Percentiles rank a stretch among this genome's conserved stretches.
These are phyloP conservation scores for Rosalia funebris DNA, from an alignment of 2,888 invertebrate species.

Conservation along the genomic window DNA sequence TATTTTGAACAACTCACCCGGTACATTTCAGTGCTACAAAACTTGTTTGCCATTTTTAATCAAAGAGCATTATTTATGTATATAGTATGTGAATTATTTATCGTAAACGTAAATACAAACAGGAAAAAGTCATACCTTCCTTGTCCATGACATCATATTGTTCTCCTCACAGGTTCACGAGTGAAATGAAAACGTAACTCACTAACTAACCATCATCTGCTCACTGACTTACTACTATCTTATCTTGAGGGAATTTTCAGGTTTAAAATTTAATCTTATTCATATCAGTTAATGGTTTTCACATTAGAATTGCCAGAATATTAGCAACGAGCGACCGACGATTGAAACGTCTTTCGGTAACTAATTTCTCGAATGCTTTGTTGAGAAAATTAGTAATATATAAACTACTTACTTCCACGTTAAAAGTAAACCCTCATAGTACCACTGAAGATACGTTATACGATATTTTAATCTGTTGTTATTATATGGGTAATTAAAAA, in stretches of 20 bases:
- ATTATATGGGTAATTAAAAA: too few relatives aligned
- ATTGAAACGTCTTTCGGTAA: too few relatives aligned
- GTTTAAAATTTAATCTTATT: constrained; percentile 13
- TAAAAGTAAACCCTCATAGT: too few relatives aligned
- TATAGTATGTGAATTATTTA: neutral
- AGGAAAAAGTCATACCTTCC: constrained; percentile 26
- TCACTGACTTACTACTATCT: neutral
- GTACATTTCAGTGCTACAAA: constrained; percentile 5
- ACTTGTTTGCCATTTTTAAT: constrained; percentile 14
- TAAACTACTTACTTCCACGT: too few relatives aligned
- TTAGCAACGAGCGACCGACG: neutral
- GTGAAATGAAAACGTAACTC: neutral
- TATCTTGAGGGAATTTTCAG: constrained; percentile 4
- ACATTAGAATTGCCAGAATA: constrained; percentile 6
- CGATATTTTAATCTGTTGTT: too few relatives aligned
- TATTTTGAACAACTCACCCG: too few relatives aligned
- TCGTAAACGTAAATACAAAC: constrained; percentile 16
- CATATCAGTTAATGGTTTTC: constrained; percentile 1
- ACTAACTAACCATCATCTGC: neutral
- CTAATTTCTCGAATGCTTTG: too few relatives aligned
- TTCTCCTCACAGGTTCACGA: neutral
- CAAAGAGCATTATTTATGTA: constrained; percentile 6
- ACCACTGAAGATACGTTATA: too few relatives aligned
- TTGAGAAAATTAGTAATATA: too few relatives aligned
- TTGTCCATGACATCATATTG: constrained; percentile 23